Base-by-base conservation (phyloP, 2,888 invertebrate genomes). In the Chymomyza caudatula region DNA sequence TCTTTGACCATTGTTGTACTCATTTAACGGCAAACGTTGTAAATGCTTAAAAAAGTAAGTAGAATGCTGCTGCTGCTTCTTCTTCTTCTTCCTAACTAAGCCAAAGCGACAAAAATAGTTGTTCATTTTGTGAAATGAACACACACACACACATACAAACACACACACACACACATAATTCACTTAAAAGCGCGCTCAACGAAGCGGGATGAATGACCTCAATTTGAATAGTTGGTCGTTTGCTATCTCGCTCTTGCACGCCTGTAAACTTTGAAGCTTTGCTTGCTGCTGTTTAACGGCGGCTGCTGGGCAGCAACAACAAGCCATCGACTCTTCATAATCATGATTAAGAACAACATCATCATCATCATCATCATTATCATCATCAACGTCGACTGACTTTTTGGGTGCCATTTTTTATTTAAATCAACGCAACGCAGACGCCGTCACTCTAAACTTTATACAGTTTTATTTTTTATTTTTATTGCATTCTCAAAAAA, bases 181-280 rank as follows among this genome's bases (percentile, higher is more conserved):
- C 86, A 86, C 86, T 86, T 87, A 86, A 81, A 86, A 73, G 74
- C 81, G 74, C 81, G 87, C 42, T 87, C 88, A 86, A 87, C 83
- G 87, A 83, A 87, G 87, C 84, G 84, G 87, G 84, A 84, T 84
- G 84, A 84, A 84, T 84, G 84, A 87, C 84, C 84, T 86, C 84
- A 84, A 84, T 83, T 83, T 83, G 85, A 83, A 82, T 82, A 82
- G 81, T 80, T 49, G 83, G 74, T 85, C 77, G 74, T 60, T 37
- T 55, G 23, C 17, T 29, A 20, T 29, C 51, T 37, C 29, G 11
- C 29, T 37, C 29, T 13, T 2, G 0, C 29, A 11, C 29, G 29
- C 11, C 2, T 37, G 29, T 37, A 37, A 37, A 37, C 29, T 37
- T 37, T 37, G 11, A 37, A 37, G 29, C 29, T 37, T 37, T 37